Base-by-base conservation (phyloP, 2,888 invertebrate species). In the Protonemura montana region DNA sequence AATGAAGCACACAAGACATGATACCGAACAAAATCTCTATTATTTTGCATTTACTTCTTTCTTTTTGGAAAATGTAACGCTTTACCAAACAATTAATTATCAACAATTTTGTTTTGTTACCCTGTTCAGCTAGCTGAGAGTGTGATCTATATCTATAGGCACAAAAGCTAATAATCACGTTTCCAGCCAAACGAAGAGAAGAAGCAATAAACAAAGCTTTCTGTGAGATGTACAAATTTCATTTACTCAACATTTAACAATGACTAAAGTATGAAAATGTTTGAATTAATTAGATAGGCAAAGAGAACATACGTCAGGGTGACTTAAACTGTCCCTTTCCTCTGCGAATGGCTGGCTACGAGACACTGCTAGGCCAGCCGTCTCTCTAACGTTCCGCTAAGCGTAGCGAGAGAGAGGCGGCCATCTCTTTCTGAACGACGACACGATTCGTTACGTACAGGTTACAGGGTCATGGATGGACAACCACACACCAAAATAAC, bases 401-500 rank as follows among this genome's bases (percentile, higher is more conserved):
- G 78, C 78, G 2, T 59, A 10, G 21, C 59, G 59, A 59, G 78
- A 78, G 28, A 78, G 78, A 28, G 27, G 78, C 78, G 28, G 78
- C 28, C 78, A 6, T 26, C 78, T 78, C 78, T 6, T 25, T 78
- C 10, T 5, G 13, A 59, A 59, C 21, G 78, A 27, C 78, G 78
- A 78, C 78, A 78, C 6, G 28, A 78, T 78, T 78, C 27, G 84
- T 84, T 84, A 84, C 84, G 59, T 59, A 84, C 84, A 84, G 86
- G 86, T 86, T 85, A 87, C 76, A 85, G 76, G 87, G 87, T 86
- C 88, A 88, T 87, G 88, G 88, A 88, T 89, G 89, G 89, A 89
- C 89, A 89, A 88, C 88, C 89, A 89, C 89, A 89, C 89, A 88
- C 89, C 88, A 89, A 89, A 89, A 88, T 76, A 87, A 86, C 42